phyloP scores from a whole-genome alignment of 2,888 invertebrate genomes.

The Synergus gifuensis region DNA sequence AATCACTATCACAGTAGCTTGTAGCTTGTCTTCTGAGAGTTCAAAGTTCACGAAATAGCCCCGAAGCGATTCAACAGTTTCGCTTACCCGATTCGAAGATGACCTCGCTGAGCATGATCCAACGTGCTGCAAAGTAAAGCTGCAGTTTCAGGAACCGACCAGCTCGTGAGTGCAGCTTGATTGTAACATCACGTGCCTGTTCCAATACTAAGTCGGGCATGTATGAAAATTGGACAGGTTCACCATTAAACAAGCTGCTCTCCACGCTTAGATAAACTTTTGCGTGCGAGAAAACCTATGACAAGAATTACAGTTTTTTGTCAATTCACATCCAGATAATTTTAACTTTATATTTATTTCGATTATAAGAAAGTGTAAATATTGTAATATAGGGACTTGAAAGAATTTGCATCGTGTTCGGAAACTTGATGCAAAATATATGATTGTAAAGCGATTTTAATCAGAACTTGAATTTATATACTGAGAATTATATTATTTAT shows the following conservation, averaged over 20 bases:
- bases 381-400: too few species aligned
- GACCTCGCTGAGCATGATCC: constrained; percentile 93
- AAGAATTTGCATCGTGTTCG: too few species aligned
- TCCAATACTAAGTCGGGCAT: constrained; percentile 88
- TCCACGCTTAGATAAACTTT: constrained; percentile 88
- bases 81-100: constrained; percentile 88
- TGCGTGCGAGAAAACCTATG: constrained; percentile 88
- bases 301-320: not conserved
- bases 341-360: too few species aligned
- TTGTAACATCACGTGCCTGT: constrained; percentile 89
- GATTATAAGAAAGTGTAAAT: too few species aligned
- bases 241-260: constrained; percentile 84
- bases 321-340: too few species aligned
- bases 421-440: too few species aligned
- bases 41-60: constrained; percentile 45
- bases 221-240: constrained; percentile 87
- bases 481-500: not conserved
- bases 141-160: constrained; percentile 87
- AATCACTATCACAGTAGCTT: not conserved
- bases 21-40: constrained; percentile 45
- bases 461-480: not conserved
- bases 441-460: too few species aligned
- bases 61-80: constrained; percentile 42
- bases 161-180: constrained; percentile 87
- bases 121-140: constrained; percentile 88